Base-by-base conservation (phyloP, 1,140 invertebrate genomes). In the Trichogramma pretiosum region DNA sequence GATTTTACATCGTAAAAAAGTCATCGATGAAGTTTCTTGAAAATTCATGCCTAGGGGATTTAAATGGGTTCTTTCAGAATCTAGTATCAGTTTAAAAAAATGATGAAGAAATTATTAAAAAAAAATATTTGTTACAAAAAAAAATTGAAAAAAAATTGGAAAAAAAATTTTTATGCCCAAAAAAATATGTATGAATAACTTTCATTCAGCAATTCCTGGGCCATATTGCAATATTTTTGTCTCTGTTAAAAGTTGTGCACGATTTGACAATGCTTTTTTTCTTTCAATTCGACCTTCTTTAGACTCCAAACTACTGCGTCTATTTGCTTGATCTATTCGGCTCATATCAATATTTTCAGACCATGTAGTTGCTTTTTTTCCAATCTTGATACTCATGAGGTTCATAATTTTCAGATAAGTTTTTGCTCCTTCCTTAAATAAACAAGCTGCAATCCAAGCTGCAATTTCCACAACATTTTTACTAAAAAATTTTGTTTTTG, bases 361-460 rank as follows among this genome's bases (percentile, higher is more conserved):
- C 24, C 24, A 34, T 11, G 33, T 19, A 9, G 37, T 13, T 11
- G 9, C 22, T 10, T 9, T 16, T 34, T 34, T 14, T 8, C 45
- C 45, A 47, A 47, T 47, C 24, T 33, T 48, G 23, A 48, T 39
- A 37, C 23, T 35, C 19, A 47, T 19, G 10, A 34, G 26, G 22
- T 48, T 32, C 46, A 48, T 48, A 10, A 48, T 48, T 28, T 11
- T 14, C 19, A 48, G 26, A 39, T 36, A 48, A 35, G 46, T 24
- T 33, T 26, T 35, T 18, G 24, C 32, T 40, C 46, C 46, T 33
- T 40, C 46, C 16, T 50, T 38, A 37, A 50, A 43, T 37, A 23
- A 28, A 37, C 17, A 30, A 19, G 24, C 33, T 16, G 39, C 34
- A 26, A 37, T 37, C 16, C 30, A 50, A 24, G 30, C 19, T 8